Evolutionary conservation across 2,113 vertebrate species (phyloP), one percentile per base, ranked within the genome.

Genomic region (Pangasianodon hypophthalmus): DNA sequence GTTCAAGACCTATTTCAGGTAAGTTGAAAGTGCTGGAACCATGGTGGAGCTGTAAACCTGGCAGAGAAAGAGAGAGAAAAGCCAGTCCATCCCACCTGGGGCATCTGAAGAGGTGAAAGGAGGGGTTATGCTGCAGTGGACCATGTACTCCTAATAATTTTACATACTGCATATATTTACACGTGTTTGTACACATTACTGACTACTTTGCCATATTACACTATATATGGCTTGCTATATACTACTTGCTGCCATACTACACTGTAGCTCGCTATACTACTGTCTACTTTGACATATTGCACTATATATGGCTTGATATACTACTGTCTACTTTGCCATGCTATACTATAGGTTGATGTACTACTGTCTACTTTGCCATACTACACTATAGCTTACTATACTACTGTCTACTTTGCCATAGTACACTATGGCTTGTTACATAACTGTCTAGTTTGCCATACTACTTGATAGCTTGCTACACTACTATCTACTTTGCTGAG

Each of bases 31-130:
- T 81, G 77, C 10, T 50, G 77, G 77, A 52, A 81, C 77, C 46
- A 52, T 1, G 48, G 4, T 81, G 48, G 77, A 48, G 52, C 24
- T 29, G 19, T 24, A 44, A 48, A 79, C 0, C 77, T 52, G 77
- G 77, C 26, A 52, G 77, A 81, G 77, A 80, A n/a, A 80, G 77
- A 80, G 8, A 79, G 44, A 81, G 71, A 77, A 80, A 29, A 80
- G 77, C 44, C 77, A 50, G 77, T 6, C 8, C 3, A 19, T 80
- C 46, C 77, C 77, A 50, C 77, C 77, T 80, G 77, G 77, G 75
- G 75, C 24, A 4, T 79, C 21, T 1, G 13, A 14, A 79, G 41
- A 79, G 19, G 41, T 48, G 44, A 48, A 79, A 79, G 50, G 41
- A 50, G 77, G 46, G 77, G 21, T 50, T 80, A 80, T 29, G 77